Evolutionary conservation across 2,797 vertebrate species (phyloP).

Genomic region (Dryobates pubescens): DNA sequence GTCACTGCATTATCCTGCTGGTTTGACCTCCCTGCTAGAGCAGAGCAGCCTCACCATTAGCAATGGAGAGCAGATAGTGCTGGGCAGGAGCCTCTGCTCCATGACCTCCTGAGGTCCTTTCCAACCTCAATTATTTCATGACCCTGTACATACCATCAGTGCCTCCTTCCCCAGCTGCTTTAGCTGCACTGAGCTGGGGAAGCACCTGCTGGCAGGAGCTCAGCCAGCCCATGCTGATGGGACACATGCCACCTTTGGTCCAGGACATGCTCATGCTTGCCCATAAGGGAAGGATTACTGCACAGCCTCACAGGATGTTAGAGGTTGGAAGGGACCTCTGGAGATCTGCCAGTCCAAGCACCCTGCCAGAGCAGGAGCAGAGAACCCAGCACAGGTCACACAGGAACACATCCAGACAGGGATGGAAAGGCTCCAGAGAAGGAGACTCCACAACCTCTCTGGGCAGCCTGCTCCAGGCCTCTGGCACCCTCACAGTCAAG

Average conservation of each 20-base stretch:
- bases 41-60: background rate
- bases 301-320: too few relatives aligned
- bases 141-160: background rate
- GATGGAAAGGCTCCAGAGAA: too few relatives aligned
- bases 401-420: too few relatives aligned
- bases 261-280: accelerated
- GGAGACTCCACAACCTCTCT: too few relatives aligned
- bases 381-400: too few relatives aligned
- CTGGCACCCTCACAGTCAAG: too few relatives aligned
- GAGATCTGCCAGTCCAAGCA: too few relatives aligned
- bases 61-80: accelerated
- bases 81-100: background rate
- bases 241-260: background rate
- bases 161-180: background rate
- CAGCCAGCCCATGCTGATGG: background rate
- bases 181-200: background rate
- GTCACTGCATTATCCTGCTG: background rate
- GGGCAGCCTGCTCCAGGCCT: too few relatives aligned
- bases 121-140: background rate
- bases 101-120: background rate
- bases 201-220: background rate
- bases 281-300: background rate
- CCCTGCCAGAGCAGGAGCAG: too few relatives aligned
- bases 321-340: too few relatives aligned
- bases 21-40: background rate